Evolutionary conservation across 2,888 invertebrate genomes (phyloP), one percentile per base, ranked within the genome.

Genomic region (Troides helena): DNA sequence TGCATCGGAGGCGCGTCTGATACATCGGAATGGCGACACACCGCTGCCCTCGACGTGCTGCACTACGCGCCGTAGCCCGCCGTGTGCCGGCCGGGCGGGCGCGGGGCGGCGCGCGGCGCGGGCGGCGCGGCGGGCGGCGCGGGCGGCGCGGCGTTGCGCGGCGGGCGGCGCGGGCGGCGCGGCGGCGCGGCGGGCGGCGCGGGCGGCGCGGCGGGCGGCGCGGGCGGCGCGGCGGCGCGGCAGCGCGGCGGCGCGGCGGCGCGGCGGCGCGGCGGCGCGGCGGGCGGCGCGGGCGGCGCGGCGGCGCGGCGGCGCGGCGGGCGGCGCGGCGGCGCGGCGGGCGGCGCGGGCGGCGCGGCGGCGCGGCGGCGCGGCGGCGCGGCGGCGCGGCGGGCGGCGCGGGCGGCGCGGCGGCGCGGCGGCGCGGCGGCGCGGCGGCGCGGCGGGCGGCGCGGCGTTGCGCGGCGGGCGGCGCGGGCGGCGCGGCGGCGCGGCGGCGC

Each of bases 271-370:
- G n/a, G n/a, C n/a, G n/a, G 92, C 92, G 91, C 90, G 88, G 85
- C 93, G 93, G 94, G 93, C 92, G 73, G 76, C 71, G 75, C 72
- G 70, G 76, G 75, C 79, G 84, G 76, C 77, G 78, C 78, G 80
- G 81, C 83, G n/a, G n/a, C n/a, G n/a, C n/a, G n/a, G n/a, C n/a
- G n/a, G 92, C 92, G 91, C 90, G 88, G 85, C 93, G 93, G 94
- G 93, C 92, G 80, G 76, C 75, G 82, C 83, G 81, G 76, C 83
- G 83, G 77, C 88, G 86, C 89, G 91, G n/a, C n/a, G n/a, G n/a
- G n/a, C 77, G 73, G 76, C 71, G 75, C 72, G 70, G 76, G 75
- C 79, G 84, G 76, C 77, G 78, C 78, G 80, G 81, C 83, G n/a
- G n/a, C n/a, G n/a, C n/a, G n/a, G n/a, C n/a, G n/a, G 79, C 81